Evolutionary conservation across 53 echinoderm and acorn worm genomes (phyloP), one percentile per base, ranked within the genome.

Genomic region (Zoroaster sp.): DNA sequence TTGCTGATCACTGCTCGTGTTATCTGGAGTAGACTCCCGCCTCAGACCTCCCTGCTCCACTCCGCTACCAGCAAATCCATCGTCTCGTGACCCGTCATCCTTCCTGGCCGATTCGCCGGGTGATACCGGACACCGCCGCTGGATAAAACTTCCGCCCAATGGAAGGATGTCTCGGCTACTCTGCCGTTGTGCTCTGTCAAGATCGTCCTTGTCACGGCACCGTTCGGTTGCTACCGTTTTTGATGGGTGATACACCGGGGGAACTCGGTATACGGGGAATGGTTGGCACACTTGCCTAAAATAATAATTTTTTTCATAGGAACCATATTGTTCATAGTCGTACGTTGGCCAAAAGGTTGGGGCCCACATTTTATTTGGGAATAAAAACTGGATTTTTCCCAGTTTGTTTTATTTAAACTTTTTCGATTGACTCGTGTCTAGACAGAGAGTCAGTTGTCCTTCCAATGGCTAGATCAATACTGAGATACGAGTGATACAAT

Each of bases 211-310:
- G 8, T 59, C 63, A 11, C 28, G 2, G 41, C 4, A 25, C 28
- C 28, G 1, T 4, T 66, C 35, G 35, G 63, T 2, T 4, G 68
- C 25, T 3, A 25, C 3, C 9, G 81, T 21, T 7, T 53, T 34
- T 44, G 46, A 21, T 12, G 83, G 40, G 18, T 42, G 83, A 20
- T 30, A 85, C 43, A 85, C 85, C 20, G 85, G 85, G 1, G 85
- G 85, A 71, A 85, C 85, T 51, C 85, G 69, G 35, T 71, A 85
- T 17, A 85, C 51, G 49, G 85, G 71, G 11, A 46, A 42, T 70
- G 69, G 69, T 23, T 85, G 78, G 38, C 55, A 78, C 21, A 59
- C n/a, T 53, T 55, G 85, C 10, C 71, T 6, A 21, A 31, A 85
- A 13, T 47, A 47, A 3, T 46, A 45, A 43, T 44, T 42, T 69